Evolutionary conservation across 2,888 invertebrate species (phyloP).

Genomic region (Tenthredo distinguenda): DNA sequence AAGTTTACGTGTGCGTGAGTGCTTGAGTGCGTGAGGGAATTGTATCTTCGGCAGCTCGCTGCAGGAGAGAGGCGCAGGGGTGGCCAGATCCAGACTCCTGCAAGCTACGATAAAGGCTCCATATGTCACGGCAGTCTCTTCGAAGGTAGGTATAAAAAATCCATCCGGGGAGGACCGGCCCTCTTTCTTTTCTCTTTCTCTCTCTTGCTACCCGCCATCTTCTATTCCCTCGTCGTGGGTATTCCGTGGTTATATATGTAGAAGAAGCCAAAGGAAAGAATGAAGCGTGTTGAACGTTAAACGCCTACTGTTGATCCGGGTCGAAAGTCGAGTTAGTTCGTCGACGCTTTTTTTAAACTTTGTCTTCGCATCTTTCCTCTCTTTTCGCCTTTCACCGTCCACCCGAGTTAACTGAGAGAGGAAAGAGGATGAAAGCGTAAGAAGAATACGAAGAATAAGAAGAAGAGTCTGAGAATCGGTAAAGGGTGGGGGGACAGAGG

Average conservation of each 20-base stretch:
- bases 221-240: conserved; percentile 12
- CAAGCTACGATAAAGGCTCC: conserved; percentile 51
- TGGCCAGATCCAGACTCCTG: conserved; percentile 51
- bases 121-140: conserved; percentile 52
- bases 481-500: not conserved
- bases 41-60: conserved; percentile 49
- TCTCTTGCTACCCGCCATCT: conserved; percentile 9
- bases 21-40: conserved; percentile 46
- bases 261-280: conserved; percentile 29
- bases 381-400: not conserved
- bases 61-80: conserved; percentile 44
- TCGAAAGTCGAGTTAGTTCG: conserved; percentile 33
- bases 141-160: conserved; percentile 44
- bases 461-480: not conserved
- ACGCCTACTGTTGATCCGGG: conserved; percentile 27
- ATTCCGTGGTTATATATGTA: conserved; percentile 25
- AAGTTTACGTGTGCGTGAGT: conserved; percentile 43
- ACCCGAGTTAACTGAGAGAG: not conserved
- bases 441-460: conserved; percentile 10
- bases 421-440: not conserved
- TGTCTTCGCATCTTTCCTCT: not conserved
- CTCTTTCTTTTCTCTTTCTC: conserved; percentile 32
- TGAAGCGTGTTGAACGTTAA: conserved; percentile 35
- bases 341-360: conserved; percentile 28
- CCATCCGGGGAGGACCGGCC: conserved; percentile 46